A percentile compares a stretch with the other conserved stretches of the same genome.
These are phyloP conservation scores for Ianthella basta DNA, from an alignment of 37 sponge, comb jelly and placozoan genomes.

Conservation along the genomic window DNA sequence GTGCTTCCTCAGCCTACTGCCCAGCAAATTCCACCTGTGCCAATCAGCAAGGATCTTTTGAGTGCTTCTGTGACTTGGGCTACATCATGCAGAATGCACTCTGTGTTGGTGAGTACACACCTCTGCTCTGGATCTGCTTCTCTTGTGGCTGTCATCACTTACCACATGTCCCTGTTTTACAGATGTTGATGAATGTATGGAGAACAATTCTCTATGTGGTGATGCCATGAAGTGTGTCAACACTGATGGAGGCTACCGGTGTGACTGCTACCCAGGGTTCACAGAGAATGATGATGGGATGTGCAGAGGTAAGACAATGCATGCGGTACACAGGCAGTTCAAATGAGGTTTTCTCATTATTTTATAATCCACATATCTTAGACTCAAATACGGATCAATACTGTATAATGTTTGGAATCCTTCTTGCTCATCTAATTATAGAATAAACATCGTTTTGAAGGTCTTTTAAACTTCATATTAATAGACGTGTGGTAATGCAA, in stretches of 20 bases:
- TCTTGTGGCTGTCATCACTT: not conserved
- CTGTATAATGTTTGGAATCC: too few species aligned
- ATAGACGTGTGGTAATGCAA: too few species aligned
- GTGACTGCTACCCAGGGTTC: not conserved
- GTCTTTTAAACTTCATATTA: too few species aligned
- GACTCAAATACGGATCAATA: too few species aligned
- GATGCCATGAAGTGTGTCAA: slow-evolving; percentile 6
- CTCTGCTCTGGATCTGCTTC: too few species aligned
- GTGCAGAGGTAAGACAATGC: not conserved
- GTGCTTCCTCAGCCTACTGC: not conserved
- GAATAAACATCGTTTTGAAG: too few species aligned
- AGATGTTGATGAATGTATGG: slow-evolving; percentile 18
- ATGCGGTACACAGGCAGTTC: too few species aligned
- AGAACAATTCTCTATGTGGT: not conserved
- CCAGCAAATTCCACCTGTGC: not conserved
- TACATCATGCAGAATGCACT: not conserved
- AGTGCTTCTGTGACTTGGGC: not conserved
- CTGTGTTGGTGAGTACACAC: slow-evolving; percentile 5
- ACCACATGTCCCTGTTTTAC: not conserved
- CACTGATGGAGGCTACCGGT: slow-evolving; percentile 8
- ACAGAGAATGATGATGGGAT: not conserved
- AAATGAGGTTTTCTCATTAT: too few species aligned
- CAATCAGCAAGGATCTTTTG: slow-evolving; percentile 1
- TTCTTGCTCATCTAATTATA: too few species aligned
- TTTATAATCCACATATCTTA: too few species aligned